Evolutionary conservation across 92 coral and sea anemone species (phyloP), one percentile per base, ranked within the genome.

Genomic region (Heteractis magnifica): DNA sequence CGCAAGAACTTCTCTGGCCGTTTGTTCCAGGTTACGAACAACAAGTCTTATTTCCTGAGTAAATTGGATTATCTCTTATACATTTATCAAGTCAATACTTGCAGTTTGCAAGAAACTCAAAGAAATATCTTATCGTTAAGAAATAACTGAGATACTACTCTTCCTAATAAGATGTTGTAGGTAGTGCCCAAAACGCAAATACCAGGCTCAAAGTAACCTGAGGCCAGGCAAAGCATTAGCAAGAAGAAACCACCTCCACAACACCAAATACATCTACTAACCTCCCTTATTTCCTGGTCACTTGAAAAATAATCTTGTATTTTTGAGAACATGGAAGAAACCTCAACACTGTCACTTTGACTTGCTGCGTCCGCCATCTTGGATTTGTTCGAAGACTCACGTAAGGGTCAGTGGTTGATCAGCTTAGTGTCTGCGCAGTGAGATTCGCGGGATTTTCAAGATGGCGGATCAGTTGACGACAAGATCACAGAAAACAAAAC

Each of bases 211-310:
- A 23, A 44, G 18, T n/a, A 51, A n/a, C n/a, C n/a, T n/a, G n/a
- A n/a, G n/a, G n/a, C 10, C 0, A 6, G 23, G 12, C 10, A 58
- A 64, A 55, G 8, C 7, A 62, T 62, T 0, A 62, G 70, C 7
- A 62, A 62, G 70, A 62, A 62, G 6, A 4, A 62, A 10, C 34
- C 23, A 62, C 44, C 44, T 34, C 44, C 44, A 62, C 10, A 10
- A 62, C 6, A 5, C 14, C 3, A 18, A 18, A 62, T 18, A 18
- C 20, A 5, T 12, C 8, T 62, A 62, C 70, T 53, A 44, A 95
- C 98, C 98, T 93, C 98, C 87, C 98, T 92, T 79, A 89, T 91
- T 70, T 93, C 98, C 79, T 95, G 98, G 48, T 95, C 95, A 72
- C 85, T 78, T 6, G 97, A 87, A 34, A 95, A 90, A 75, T 93